Base-by-base conservation (phyloP, 2,113 vertebrate species). In the Cariama cristata region DNA sequence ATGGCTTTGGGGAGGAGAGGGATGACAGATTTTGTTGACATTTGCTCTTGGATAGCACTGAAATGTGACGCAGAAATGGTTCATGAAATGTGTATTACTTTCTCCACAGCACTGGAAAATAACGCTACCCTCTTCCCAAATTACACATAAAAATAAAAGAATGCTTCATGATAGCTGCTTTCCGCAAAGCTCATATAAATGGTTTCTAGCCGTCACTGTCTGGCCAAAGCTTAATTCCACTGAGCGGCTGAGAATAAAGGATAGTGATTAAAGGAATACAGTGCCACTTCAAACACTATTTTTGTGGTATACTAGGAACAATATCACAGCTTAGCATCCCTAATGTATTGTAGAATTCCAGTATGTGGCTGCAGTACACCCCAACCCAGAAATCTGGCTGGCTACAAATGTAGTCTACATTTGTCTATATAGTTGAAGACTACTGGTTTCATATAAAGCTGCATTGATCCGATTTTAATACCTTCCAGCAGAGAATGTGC, bases 201-300 rank as follows among this genome's bases (percentile, higher is more conserved):
- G 68, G 79, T 47, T 93, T 83, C 53, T 64, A 76, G 79, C 35
- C 4, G 5, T 52, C 85, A 27, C 64, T 88, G 74, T 75, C 95
- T 95, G 89, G 69, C 42, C 73, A 93, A 93, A 95, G 74, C 77
- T 94, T 93, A 89, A 75, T 95, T 93, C 89, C 86, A 84, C 63
- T 81, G 72, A 92, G 75, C 72, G 86, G 64, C 75, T 4, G 15
- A 71, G 86, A 91, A 95, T 64, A 93, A 96, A 91, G 53, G 62
- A 33, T 19, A 52, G 75, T 19, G 88, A 93, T 90, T 92, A 92
- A 85, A 92, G 90, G 69, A 96, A 58, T 60, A 73, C 38, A 82
- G 82, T 22, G 56, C 33, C 74, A 64, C 74, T 96, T 76, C 80
- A 76, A 90, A 69, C 19, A 11, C 45, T 58, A 8, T 6, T 82